A percentile compares a stretch with the other conserved stretches of the same genome.
phyloP scores from a whole-genome alignment of 2,797 vertebrate genomes.

The Lophura swinhoii region DNA sequence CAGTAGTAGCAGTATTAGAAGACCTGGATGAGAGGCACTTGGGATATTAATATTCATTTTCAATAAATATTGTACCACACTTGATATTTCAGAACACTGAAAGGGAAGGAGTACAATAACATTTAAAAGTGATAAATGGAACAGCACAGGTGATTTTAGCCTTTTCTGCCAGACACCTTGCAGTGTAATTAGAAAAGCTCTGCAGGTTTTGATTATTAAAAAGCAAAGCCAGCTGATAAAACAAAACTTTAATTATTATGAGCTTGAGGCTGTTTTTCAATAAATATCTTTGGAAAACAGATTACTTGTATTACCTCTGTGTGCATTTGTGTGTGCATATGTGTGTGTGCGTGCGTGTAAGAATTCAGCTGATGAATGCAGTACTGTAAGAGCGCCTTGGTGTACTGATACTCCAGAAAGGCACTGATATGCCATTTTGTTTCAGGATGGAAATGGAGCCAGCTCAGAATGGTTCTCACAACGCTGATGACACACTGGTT shows the following conservation, averaged over 20 bases:
- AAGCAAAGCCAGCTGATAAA: neutral
- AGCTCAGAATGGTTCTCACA: neutral
- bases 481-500: neutral
- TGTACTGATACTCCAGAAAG: neutral
- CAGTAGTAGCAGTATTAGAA: neutral
- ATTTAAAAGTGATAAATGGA: neutral
- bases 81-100: neutral
- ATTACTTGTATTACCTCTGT: neutral
- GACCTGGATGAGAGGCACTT: neutral
- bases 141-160: neutral
- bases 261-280: neutral
- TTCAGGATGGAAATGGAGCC: neutral
- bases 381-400: no score
- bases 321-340: neutral
- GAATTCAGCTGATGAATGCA: neutral
- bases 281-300: neutral
- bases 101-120: neutral
- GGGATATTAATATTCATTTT: neutral
- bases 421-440: neutral
- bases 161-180: neutral
- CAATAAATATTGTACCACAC: neutral
- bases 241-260: neutral
- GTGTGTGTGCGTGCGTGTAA: neutral
- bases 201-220: neutral
- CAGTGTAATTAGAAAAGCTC: neutral